Conservation (phyloP, 2,888 invertebrate genomes). For the Trissolcus brochymenae region DNA sequence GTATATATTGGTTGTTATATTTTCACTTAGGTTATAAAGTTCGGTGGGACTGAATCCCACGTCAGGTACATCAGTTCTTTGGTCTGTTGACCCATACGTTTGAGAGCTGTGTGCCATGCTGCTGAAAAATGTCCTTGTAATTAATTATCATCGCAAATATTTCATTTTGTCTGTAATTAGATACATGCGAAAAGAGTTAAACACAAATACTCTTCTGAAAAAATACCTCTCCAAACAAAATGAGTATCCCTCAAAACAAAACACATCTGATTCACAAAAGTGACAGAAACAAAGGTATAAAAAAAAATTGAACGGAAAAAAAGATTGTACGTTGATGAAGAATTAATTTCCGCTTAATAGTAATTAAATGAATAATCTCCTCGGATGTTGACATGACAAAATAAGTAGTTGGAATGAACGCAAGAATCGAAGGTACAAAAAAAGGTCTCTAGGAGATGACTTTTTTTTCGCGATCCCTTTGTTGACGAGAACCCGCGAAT, state of each 20-base stretch:
- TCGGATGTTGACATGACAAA: neutral
- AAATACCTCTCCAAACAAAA: no score
- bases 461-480: constrained; percentile 7
- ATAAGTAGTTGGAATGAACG: neutral
- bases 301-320: no score
- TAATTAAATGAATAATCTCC: no score
- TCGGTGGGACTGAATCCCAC: constrained; percentile 86
- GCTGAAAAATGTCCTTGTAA: neutral
- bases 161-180: neutral
- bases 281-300: neutral
- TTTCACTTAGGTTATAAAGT: constrained; percentile 87
- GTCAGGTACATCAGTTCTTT: constrained; percentile 80
- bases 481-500: neutral
- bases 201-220: neutral
- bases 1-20: constrained; percentile 88
- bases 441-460: neutral
- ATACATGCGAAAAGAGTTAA: no score
- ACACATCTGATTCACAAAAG: neutral
- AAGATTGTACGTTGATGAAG: no score
- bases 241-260: neutral
- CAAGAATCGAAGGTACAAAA: neutral
- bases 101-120: constrained; percentile 75
- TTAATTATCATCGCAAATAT: neutral
- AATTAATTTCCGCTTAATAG: no score
- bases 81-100: constrained; percentile 75